Evolutionary conservation across 1,140 invertebrate species (phyloP), one percentile per base, ranked within the genome.

Genomic region (Odontomachus brunneus): DNA sequence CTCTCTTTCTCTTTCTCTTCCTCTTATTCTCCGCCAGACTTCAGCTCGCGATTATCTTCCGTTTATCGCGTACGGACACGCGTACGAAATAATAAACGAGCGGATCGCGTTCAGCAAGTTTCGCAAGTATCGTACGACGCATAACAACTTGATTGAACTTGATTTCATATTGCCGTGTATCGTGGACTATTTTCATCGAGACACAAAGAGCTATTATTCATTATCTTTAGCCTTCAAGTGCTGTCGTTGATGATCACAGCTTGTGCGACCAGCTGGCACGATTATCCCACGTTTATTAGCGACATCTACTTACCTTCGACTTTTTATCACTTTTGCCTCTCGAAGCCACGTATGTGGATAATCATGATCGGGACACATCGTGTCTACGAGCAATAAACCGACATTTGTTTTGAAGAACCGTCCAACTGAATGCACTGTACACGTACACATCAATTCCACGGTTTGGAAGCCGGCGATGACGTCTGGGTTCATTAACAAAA

Each of bases 41-140:
- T 48, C 38, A 44, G 38, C 9, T 19, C 29, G 26, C 67, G 33
- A 57, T 73, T 48, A 69, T 44, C 65, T 55, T 83, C 55, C 66
- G 57, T 72, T 84, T 62, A 84, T 80, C 63, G 67, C 26, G 22
- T 19, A 1, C n/a, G 22, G 49, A 67, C 73, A 67, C 63, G 63
- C 48, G 44, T 80, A 44, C 33, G 75, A 44, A 80, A 69, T 14
- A 44, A 33, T n/a, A n/a, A n/a, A 48, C 19, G 55, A 71, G 19
- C 73, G 38, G 65, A 71, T n/a, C 62, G 38, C 38, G 38, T 67
- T 19, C 53, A 3, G 24, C 44, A 49, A 17, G 26, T 72, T 5
- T 11, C 9, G 9, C 9, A 29, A 38, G 55, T 26, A 22, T 75
- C 72, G 44, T 51, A 44, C 19, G 38, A 44, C 38, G 49, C 65